Evolutionary conservation across 1,140 invertebrate genomes (phyloP), one percentile per base, ranked within the genome.

Genomic region (Eurosta solidaginis): DNA sequence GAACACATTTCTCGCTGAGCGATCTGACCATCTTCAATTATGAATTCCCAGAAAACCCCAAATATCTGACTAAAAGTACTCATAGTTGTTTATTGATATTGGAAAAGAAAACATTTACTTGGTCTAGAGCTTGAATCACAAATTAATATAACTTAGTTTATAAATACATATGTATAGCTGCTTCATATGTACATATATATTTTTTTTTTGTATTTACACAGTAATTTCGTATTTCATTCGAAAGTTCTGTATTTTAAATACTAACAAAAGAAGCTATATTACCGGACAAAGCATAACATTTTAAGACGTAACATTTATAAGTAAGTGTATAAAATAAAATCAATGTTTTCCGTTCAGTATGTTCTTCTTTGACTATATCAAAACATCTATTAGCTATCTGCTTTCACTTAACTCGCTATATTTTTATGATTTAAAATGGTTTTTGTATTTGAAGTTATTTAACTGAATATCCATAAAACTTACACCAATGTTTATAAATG

Each of bases 31-130:
- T 68, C 20, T 22, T 68, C 59, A 68, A 68, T 68, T 68, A 40
- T 68, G 59, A 29, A 33, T 33, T 9, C 59, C 29, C 59, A 9
- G 17, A 63, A 59, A 33, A 59, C 54, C 59, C 33, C 29, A 68
- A 68, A 29, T 68, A 68, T 68, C 33, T 68, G 59, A 68, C 59
- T 68, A 40, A 68, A 68, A 68, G 59, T 68, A 68, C 59, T 68
- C 59, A 68, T 59, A 59, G 59, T 9, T 68, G 59, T 68, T 40
- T 68, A 68, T 68, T 68, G 27, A 20, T 68, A 68, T 14, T 40
- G 1, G n/a, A 29, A 25, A 27, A 68, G n/a, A 20, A 40, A 68
- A 68, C n/a, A 29, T 22, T 68, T 68, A 68, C 59, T 68, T 33
- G 59, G 36, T 68, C 40, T 68, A 68, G 59, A 68, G 59, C 59